A percentile compares a stretch with the other conserved stretches of the same genome.
These are phyloP conservation scores for Chaetops frenatus DNA, from an alignment of 2,113 vertebrate genomes.

Conservation along the genomic window DNA sequence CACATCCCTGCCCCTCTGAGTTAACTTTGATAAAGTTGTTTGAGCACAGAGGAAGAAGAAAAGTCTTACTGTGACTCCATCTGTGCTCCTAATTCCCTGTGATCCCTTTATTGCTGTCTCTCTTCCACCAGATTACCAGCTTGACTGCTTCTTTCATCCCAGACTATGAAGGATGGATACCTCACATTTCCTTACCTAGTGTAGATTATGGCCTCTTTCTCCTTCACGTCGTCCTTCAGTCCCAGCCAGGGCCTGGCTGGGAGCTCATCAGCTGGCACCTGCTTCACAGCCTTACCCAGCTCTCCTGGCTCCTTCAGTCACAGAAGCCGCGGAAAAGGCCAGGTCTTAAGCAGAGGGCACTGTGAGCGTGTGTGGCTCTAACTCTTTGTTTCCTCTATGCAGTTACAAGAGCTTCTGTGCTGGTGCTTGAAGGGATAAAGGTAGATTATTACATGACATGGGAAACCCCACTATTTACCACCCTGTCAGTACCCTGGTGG, in stretches of 20 bases:
- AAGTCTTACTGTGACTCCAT: neutral
- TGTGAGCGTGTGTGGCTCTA: neutral
- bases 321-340: neutral
- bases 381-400: neutral
- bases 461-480: neutral
- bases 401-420: neutral
- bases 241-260: neutral
- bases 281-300: neutral
- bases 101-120: neutral
- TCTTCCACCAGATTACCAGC: neutral
- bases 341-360: neutral
- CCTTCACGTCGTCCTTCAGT: neutral
- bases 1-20: neutral
- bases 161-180: neutral
- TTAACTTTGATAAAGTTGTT: neutral
- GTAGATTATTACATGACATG: neutral
- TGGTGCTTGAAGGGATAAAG: neutral
- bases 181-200: neutral
- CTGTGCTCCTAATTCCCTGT: neutral
- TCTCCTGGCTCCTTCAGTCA: neutral
- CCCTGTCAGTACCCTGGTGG: neutral
- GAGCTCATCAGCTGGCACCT: neutral
- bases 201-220: neutral
- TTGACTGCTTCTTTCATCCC: neutral
- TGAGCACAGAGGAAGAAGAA: neutral